A percentile compares a stretch with the other conserved stretches of the same genome.
Evolutionary conservation across 2,113 vertebrate species (phyloP).

Genomic region (Scomber colias): DNA sequence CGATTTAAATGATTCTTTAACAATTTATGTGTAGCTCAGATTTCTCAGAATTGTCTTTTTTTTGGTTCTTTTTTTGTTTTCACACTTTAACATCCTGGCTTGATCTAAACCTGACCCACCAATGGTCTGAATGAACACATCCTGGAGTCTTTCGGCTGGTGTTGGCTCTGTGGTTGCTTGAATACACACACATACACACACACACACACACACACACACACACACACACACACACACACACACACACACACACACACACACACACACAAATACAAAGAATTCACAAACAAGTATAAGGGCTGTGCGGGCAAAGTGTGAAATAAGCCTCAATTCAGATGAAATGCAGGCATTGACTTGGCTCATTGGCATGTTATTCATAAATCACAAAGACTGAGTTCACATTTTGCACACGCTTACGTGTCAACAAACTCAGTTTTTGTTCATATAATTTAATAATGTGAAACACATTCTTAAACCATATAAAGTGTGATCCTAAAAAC

Average conservation of each 20-base stretch:
- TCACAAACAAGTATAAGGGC: neutral
- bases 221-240: neutral
- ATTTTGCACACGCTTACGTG: neutral
- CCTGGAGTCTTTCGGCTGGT: conserved; percentile 28
- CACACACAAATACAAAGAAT: neutral
- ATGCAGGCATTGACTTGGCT: neutral
- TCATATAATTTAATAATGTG: neutral
- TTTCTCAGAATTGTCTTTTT: conserved; percentile 3
- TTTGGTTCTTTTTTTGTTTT: conserved; percentile 27
- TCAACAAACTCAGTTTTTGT: neutral
- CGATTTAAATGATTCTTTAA: no score
- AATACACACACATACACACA: neutral
- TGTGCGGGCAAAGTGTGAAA: neutral
- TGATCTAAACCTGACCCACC: conserved; percentile 6
- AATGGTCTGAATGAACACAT: conserved; percentile 18
- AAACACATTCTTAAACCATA: neutral
- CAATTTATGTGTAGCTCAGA: neutral
- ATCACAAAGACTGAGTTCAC: neutral
- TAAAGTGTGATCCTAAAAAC: conserved; percentile 12
- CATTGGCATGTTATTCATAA: neutral
- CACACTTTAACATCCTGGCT: conserved; percentile 24
- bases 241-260: neutral
- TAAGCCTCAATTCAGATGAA: neutral
- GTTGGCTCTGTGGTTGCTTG: conserved; percentile 27
- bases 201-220: neutral